Percentiles rank a stretch among this genome's conserved stretches.
phyloP scores from a whole-genome alignment of 2,797 vertebrate genomes.

The Tachyglossus aculeatus region DNA sequence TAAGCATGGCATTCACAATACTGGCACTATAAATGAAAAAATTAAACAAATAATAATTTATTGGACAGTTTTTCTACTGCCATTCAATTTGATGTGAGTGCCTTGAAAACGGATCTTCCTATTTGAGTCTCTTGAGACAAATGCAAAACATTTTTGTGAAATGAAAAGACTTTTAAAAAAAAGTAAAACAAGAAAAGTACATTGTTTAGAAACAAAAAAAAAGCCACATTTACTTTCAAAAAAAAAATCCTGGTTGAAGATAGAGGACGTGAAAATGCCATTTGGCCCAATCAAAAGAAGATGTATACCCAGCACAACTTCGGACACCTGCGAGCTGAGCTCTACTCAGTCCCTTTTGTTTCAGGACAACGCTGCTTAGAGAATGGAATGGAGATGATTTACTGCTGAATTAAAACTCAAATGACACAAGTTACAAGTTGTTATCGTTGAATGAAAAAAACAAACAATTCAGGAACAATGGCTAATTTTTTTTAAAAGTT shows the following conservation, averaged over 20 bases:
- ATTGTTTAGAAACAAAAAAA: conserved; percentile 75
- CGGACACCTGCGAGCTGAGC: conserved; percentile 78
- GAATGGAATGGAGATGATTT: conserved; percentile 81
- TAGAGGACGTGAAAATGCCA: conserved; percentile 80
- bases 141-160: conserved; percentile 89
- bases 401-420: conserved; percentile 85
- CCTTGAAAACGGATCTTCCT: conserved; percentile 99
- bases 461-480: conserved; percentile 90
- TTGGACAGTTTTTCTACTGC: conserved; percentile 94
- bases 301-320: conserved; percentile 89
- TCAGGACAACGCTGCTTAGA: conserved; percentile 82
- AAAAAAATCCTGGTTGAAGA: conserved; percentile 76
- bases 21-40: conserved; percentile 92
- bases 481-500: conserved; percentile 84
- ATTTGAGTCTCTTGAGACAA: conserved; percentile 94
- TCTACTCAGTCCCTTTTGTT: conserved; percentile 77
- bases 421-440: conserved; percentile 78
- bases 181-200: conserved; percentile 78
- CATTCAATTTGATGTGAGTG: conserved; percentile 95
- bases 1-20: conserved; percentile 91
- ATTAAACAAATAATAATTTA: conserved; percentile 83
- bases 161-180: conserved; percentile 78
- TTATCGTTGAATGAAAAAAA: conserved; percentile 80
- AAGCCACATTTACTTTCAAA: conserved; percentile 82
- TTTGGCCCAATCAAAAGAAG: conserved; percentile 81